A percentile compares a stretch with the other conserved stretches of the same genome.
Conservation (phyloP, 92 coral and sea anemone species). For the Paramuricea clavata region DNA sequence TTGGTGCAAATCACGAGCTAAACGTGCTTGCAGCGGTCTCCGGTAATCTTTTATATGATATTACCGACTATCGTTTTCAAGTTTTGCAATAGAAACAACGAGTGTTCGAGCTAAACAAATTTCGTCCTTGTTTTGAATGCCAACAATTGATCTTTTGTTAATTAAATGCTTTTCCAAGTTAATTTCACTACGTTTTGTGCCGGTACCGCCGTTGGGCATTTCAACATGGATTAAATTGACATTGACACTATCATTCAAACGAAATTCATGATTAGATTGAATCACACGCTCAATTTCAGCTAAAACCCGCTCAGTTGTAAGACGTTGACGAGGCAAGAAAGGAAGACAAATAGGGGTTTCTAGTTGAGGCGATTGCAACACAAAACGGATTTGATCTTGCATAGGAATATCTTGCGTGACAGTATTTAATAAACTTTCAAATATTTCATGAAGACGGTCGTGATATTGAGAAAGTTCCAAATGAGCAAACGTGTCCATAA, state of each 20-base stretch:
- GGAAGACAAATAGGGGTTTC: conserved; percentile 1
- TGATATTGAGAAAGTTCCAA: not conserved
- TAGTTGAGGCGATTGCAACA: conserved; percentile 38
- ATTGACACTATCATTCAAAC: too few relatives aligned
- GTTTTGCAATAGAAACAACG: not conserved
- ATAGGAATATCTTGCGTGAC: not conserved
- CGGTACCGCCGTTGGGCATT: not conserved
- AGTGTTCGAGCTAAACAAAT: conserved; percentile 44
- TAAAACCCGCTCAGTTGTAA: conserved; percentile 50
- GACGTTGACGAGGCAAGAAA: not conserved
- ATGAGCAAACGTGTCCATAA: not conserved
- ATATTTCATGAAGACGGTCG: too few relatives aligned
- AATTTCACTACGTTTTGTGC: not conserved
- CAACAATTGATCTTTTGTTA: too few relatives aligned
- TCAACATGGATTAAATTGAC: not conserved
- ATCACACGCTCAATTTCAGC: conserved; percentile 33
- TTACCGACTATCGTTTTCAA: too few relatives aligned
- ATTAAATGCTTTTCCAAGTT: too few relatives aligned
- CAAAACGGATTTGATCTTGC: conserved; percentile 39
- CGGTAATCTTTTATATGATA: not conserved
- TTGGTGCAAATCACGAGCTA: conserved; percentile 37
- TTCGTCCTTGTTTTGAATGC: conserved; percentile 16
- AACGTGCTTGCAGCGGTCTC: not conserved
- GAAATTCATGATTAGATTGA: too few relatives aligned
- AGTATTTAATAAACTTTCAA: not conserved